Evolutionary conservation across 2,888 invertebrate genomes (phyloP).

Genomic region (Mystacides longicornis): DNA sequence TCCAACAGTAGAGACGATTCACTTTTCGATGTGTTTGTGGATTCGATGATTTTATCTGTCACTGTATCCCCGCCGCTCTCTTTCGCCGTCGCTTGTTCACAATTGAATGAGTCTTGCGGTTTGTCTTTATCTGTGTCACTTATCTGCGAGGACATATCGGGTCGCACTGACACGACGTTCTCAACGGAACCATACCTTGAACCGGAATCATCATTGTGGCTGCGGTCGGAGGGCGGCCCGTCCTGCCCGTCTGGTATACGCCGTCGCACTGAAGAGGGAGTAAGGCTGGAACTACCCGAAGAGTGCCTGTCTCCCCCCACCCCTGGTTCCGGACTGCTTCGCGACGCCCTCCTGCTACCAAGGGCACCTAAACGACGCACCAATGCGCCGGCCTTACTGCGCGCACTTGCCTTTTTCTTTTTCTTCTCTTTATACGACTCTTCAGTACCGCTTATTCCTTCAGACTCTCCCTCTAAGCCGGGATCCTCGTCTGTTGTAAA

Average conservation of each 20-base stretch:
- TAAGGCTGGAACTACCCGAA: conserved; percentile 25
- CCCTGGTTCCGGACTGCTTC: conserved; percentile 31
- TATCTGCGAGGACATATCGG: conserved; percentile 19
- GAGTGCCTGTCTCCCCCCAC: conserved; percentile 30
- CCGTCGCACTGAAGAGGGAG: conserved; percentile 24
- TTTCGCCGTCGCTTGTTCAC: background rate
- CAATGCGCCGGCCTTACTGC: conserved; percentile 30
- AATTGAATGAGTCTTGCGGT: background rate
- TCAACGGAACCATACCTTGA: conserved; percentile 24
- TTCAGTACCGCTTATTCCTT: conserved; percentile 33
- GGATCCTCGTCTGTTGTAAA: conserved; percentile 12
- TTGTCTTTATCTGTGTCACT: conserved; percentile 6
- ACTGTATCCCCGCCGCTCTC: background rate
- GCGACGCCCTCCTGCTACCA: conserved; percentile 35
- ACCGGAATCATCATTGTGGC: conserved; percentile 26
- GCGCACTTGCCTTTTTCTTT: conserved; percentile 37
- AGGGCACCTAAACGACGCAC: conserved; percentile 43
- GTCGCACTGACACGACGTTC: conserved; percentile 22
- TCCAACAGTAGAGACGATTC: conserved; percentile 15
- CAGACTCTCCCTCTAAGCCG: conserved; percentile 15
- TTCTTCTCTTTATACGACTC: conserved; percentile 36
- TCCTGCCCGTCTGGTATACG: conserved; percentile 32
- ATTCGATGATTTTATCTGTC: background rate
- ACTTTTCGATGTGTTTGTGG: background rate
- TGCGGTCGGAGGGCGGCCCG: conserved; percentile 18